Conservation (phyloP, 1,140 invertebrate genomes). For the Drosophila lacertosa region DNA sequence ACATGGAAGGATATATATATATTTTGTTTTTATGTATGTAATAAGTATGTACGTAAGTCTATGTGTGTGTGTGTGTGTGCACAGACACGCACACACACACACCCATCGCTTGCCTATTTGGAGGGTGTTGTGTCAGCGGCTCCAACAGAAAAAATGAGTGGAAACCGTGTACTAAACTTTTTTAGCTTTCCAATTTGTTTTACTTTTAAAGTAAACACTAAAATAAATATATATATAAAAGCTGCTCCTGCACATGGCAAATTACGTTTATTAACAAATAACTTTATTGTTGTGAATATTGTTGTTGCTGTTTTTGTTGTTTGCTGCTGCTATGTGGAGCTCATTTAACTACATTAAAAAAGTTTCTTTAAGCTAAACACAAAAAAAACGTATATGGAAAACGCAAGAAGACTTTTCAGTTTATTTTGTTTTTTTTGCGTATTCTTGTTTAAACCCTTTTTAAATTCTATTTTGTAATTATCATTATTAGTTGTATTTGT, state of each 20-base stretch:
- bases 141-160: constrained; percentile 9
- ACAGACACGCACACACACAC: constrained; percentile 2
- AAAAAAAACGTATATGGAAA: constrained; percentile 56
- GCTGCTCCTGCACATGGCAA: constrained; percentile 65
- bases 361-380: constrained; percentile 51
- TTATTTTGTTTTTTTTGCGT: constrained; percentile 36
- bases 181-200: not conserved
- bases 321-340: constrained; percentile 19
- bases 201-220: constrained; percentile 35
- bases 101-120: constrained; percentile 1
- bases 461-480: constrained; percentile 69
- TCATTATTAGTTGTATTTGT: constrained; percentile 63
- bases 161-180: constrained; percentile 57
- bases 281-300: constrained; percentile 58
- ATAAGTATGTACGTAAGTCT: constrained; percentile 9
- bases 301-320: constrained; percentile 20
- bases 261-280: constrained; percentile 74
- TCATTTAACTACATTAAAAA: constrained; percentile 50
- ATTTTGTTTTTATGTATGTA: constrained; percentile 22
- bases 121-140: constrained; percentile 15
- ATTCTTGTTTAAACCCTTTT: constrained; percentile 53
- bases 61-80: constrained; percentile 16
- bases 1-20: constrained; percentile 71
- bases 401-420: constrained; percentile 58
- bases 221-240: constrained; percentile 67